Conservation (phyloP, 2,113 vertebrate species). For the Halichoeres trimaculatus region DNA sequence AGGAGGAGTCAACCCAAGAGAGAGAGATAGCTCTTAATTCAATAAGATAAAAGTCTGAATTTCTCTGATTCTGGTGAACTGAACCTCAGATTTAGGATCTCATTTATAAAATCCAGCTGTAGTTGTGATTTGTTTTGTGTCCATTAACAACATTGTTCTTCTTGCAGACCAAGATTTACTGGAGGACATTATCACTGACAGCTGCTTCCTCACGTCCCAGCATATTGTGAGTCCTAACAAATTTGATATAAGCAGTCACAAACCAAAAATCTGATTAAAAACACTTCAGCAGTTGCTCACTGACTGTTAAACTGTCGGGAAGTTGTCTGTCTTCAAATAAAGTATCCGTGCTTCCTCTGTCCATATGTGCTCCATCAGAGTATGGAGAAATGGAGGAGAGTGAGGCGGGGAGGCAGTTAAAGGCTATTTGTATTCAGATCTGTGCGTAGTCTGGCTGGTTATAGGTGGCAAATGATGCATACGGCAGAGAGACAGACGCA, state of each 20-base stretch:
- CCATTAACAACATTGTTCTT: slow-evolving; percentile 28
- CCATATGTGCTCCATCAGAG: slow-evolving; percentile 10
- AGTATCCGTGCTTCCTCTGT: background rate
- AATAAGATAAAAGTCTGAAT: too few species aligned
- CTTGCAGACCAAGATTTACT: slow-evolving; percentile 91
- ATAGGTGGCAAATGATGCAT: slow-evolving; percentile 61
- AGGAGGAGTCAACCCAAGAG: too few species aligned
- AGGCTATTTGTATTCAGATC: slow-evolving; percentile 72
- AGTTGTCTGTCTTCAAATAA: slow-evolving; percentile 25
- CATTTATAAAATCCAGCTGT: too few species aligned
- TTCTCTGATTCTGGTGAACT: too few species aligned
- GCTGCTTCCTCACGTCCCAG: slow-evolving; percentile 84
- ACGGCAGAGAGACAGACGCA: slow-evolving; percentile 29
- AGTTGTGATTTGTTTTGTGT: background rate
- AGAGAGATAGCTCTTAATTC: too few species aligned
- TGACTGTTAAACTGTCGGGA: slow-evolving; percentile 16
- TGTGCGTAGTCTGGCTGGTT: slow-evolving; percentile 37
- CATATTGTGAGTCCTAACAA: slow-evolving; percentile 86
- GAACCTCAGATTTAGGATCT: too few species aligned
- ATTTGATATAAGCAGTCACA: slow-evolving; percentile 15
- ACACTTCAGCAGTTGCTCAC: slow-evolving; percentile 3
- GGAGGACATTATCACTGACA: slow-evolving; percentile 89
- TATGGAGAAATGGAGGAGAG: slow-evolving; percentile 20
- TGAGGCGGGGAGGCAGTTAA: slow-evolving; percentile 35
- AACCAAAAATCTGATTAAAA: background rate